These are phyloP conservation scores for Cataglyphis livida DNA, from an alignment of 2,888 invertebrate genomes.

Conservation along the genomic window DNA sequence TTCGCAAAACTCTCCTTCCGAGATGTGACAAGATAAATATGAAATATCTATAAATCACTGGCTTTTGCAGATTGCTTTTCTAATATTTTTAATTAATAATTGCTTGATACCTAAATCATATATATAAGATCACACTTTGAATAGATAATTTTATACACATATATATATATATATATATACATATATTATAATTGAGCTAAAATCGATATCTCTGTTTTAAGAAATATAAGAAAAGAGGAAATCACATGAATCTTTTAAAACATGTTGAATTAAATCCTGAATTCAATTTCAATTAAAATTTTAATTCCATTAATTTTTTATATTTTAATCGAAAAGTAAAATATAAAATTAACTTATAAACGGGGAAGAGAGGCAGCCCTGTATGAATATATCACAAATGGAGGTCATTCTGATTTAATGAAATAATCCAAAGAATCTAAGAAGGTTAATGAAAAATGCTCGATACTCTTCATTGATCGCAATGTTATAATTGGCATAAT, in stretches of 20 bases:
- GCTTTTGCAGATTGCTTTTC: background rate
- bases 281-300: background rate
- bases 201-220: background rate
- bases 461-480: slow-evolving; percentile 25
- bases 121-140: background rate
- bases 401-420: slow-evolving; percentile 13
- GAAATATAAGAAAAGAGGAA: background rate
- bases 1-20: slow-evolving; percentile 36
- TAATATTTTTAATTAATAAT: background rate
- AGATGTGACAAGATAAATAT: slow-evolving; percentile 22
- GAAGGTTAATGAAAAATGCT: background rate
- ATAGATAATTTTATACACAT: background rate
- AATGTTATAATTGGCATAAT: slow-evolving; percentile 31
- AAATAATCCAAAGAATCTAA: slow-evolving; percentile 1
- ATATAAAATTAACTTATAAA: background rate
- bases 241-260: background rate
- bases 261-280: background rate
- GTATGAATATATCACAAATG: background rate
- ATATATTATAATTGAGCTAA: background rate
- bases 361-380: background rate
- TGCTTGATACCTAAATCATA: background rate
- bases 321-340: slow-evolving; percentile 1
- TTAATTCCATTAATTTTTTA: background rate
- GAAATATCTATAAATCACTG: background rate
- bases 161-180: background rate